Evolutionary conservation across 2,113 vertebrate species (phyloP), one percentile per base, ranked within the genome.

Genomic region (Canis aureus): DNA sequence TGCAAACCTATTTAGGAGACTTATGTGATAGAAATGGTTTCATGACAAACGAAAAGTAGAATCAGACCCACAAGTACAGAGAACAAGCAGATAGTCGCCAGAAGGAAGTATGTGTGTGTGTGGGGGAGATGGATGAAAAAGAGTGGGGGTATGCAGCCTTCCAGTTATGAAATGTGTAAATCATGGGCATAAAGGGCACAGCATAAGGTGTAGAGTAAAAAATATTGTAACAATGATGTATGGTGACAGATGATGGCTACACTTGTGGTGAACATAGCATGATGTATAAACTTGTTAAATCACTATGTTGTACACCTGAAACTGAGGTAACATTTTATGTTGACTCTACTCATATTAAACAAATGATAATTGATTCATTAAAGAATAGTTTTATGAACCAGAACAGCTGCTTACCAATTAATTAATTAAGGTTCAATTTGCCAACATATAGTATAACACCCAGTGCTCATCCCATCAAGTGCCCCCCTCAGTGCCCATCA

Each of bases 331-430:
- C 25, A 78, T 17, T 51, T 13, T 51, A 51, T 51, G 43, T 51
- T 43, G 29, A 51, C 74, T 74, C 6, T 74, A 74, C 35, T 17
- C 13, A 51, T 51, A 78, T 29, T 78, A 17, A 27, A 76, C 38
- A 74, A 76, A 76, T 69, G 16, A 69, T 35, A 69, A 27, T 38
- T 76, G 27, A 76, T 74, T 27, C 23, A 38, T 38, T 38, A 76
- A 76, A 78, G n/a, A 49, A 29, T 78, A 78, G 74, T 78, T 96
- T 94, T 83, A 64, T 35, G 60, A 96, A 62, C 25, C 13, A 57
- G 15, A 73, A 51, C 10, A 94, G 1, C 38, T 43, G 43, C 6
- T 43, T 43, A 43, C 43, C 43, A 43, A 43, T 43, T 43, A 43
- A 43, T 43, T 43, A 43, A 43, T 43, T 43, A 43, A 43, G 43